Base-by-base conservation (phyloP, 2,113 vertebrate species). In the Mus spicilegus region DNA sequence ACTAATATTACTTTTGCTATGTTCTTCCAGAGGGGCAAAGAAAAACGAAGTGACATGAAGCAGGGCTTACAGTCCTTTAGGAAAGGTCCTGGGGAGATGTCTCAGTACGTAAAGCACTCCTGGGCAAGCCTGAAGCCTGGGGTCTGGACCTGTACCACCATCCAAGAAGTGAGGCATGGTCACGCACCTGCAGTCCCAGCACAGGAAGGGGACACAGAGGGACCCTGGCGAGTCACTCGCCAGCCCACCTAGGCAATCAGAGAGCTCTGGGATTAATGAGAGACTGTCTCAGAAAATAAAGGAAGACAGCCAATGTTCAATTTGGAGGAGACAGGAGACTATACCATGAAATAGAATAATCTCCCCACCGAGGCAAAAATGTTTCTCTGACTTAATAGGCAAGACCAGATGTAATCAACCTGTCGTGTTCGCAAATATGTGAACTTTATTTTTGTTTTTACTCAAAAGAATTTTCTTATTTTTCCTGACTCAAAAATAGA, bases 31-130 rank as follows among this genome's bases (percentile, higher is more conserved):
- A 93, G 36, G n/a, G 7, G 36, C 61, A 88, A 92, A 33, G 11
- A 87, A 63, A 51, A 95, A 89, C 51, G 7, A 89, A 87, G 61
- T 90, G 95, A 96, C 92, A 78, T 70, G 70, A 87, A 76, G 39
- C 36, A 92, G 80, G 6, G 10, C 69, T 88, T 95, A 90, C 90
- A 95, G 78, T 46, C 11, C 11, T 69, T 80, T 46, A 82, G 46
- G 78, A 54, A 8, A 96, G 81, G 26, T 9, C 30, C 61, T 11
- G 17, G 56, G n/a, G 36, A 81, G 36, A 84, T 19, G 13, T 12
- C 58, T 65, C n/a, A 84, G 10, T 6, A 12, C 4, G 36, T 61
- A 61, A n/a, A 81, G 36, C 3, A 12, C 36, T 26, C 11, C 80
- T 39, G 19, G 12, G 54, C 20, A 39, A 24, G 19, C 17, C 6